phyloP scores from a whole-genome alignment of 2,113 vertebrate genomes.

The Anolis carolinensis region DNA sequence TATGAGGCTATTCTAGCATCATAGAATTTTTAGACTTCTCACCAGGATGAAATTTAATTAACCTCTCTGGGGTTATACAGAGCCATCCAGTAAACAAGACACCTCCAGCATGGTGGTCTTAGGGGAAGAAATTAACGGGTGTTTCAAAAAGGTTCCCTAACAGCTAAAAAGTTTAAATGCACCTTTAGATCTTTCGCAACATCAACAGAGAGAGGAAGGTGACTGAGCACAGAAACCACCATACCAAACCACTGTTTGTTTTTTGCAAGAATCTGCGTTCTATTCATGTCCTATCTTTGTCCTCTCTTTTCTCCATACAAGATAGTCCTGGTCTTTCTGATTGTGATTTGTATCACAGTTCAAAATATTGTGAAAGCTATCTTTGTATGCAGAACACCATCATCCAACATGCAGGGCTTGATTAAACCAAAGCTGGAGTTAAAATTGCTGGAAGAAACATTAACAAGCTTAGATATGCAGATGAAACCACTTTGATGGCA shows the following conservation, averaged over 20 bases:
- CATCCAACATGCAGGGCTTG: no score
- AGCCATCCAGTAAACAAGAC: not conserved
- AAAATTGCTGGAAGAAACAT: no score
- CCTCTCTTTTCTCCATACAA: not conserved
- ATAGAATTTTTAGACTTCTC: not conserved
- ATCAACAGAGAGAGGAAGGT: not conserved
- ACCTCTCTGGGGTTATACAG: not conserved
- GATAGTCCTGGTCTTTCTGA: not conserved
- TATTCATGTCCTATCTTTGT: not conserved
- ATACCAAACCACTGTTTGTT: not conserved
- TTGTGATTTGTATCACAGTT: not conserved
- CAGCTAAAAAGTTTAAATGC: not conserved
- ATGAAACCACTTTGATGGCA: no score
- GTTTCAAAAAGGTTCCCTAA: not conserved
- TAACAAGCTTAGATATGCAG: no score
- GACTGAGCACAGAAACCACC: not conserved
- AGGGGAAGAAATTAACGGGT: not conserved
- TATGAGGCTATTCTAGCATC: not conserved
- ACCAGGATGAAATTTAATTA: not conserved
- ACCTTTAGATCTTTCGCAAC: not conserved
- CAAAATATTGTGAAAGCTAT: not conserved
- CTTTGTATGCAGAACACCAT: no score
- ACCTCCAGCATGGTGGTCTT: not conserved
- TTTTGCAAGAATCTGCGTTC: not conserved
- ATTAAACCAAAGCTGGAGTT: no score